These are phyloP conservation scores for Girardinus metallicus DNA, from an alignment of 2,797 vertebrate species.

Conservation along the genomic window DNA sequence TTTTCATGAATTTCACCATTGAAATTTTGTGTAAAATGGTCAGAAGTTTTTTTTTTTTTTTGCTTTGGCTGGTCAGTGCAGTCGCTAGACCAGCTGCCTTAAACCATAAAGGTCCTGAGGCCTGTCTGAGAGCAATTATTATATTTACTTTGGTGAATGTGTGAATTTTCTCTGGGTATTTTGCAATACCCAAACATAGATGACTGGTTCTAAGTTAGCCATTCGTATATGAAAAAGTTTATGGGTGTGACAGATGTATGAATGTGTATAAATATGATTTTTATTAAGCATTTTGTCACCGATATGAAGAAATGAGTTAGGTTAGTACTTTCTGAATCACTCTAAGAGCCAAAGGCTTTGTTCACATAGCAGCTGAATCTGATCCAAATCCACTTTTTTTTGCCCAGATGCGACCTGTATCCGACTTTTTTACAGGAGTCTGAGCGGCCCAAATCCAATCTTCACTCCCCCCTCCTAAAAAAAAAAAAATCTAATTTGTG, in stretches of 20 bases:
- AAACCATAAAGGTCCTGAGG: background rate
- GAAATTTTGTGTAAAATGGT: conserved; percentile 23
- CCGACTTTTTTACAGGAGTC: too few species aligned
- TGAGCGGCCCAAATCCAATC: too few species aligned
- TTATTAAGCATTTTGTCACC: too few species aligned
- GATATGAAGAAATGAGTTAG: too few species aligned
- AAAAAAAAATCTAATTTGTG: too few species aligned
- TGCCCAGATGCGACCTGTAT: too few species aligned
- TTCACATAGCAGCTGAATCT: too few species aligned
- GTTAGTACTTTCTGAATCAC: too few species aligned
- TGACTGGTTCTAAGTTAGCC: background rate
- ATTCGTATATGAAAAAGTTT: background rate
- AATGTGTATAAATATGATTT: background rate
- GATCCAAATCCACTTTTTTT: too few species aligned
- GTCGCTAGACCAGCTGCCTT: background rate
- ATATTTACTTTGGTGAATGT: background rate
- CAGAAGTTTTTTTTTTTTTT: background rate
- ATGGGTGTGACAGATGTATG: background rate
- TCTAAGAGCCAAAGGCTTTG: too few species aligned
- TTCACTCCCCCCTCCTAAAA: too few species aligned
- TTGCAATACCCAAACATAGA: background rate
- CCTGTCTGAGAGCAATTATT: background rate
- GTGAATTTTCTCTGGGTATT: background rate
- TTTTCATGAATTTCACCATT: conserved; percentile 12
- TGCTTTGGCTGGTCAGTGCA: background rate